A percentile compares a stretch with the other conserved stretches of the same genome.
Conservation (phyloP, 2,797 vertebrate genomes). For the Melanotaenia parkinsoni region DNA sequence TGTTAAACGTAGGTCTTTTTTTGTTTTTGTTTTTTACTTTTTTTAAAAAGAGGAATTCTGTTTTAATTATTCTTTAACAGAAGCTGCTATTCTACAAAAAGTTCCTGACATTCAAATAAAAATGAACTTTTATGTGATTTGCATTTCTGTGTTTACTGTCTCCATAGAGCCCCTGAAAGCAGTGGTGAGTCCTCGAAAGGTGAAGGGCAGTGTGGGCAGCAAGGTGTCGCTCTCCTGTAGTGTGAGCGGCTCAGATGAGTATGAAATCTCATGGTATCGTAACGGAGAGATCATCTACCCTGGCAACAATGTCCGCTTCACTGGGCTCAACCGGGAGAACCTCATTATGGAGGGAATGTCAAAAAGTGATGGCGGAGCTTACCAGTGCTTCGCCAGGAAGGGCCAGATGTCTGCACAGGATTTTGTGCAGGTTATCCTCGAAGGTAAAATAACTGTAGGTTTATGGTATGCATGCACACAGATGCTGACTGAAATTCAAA, state of each 20-base stretch:
- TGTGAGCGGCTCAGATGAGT: conserved; percentile 92
- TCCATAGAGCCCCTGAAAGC: conserved; percentile 92
- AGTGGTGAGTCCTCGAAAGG: conserved; percentile 93
- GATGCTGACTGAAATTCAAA: conserved; percentile 19
- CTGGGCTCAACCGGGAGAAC: conserved; percentile 91
- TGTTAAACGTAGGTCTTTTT: conserved; percentile 92
- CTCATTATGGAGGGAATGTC: conserved; percentile 98
- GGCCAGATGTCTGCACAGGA: conserved; percentile 98
- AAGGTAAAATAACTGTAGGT: conserved; percentile 83
- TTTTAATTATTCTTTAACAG: neutral
- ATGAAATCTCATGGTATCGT: conserved; percentile 96
- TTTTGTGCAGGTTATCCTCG: conserved; percentile 95
- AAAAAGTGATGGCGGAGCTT: conserved; percentile 96
- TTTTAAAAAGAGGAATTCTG: neutral
- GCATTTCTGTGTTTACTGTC: conserved; percentile 27
- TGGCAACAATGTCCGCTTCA: conserved; percentile 92
- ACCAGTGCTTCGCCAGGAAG: conserved; percentile 96
- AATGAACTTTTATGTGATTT: neutral
- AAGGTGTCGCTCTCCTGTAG: conserved; percentile 97
- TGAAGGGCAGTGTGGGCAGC: conserved; percentile 97
- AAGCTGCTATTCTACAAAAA: conserved; percentile 10
- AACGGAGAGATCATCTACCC: conserved; percentile 95
- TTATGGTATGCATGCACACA: neutral
- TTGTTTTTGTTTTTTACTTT: no score
- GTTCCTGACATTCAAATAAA: neutral